Conservation (phyloP, 1,140 invertebrate genomes). For the Drosophila subobscura region DNA sequence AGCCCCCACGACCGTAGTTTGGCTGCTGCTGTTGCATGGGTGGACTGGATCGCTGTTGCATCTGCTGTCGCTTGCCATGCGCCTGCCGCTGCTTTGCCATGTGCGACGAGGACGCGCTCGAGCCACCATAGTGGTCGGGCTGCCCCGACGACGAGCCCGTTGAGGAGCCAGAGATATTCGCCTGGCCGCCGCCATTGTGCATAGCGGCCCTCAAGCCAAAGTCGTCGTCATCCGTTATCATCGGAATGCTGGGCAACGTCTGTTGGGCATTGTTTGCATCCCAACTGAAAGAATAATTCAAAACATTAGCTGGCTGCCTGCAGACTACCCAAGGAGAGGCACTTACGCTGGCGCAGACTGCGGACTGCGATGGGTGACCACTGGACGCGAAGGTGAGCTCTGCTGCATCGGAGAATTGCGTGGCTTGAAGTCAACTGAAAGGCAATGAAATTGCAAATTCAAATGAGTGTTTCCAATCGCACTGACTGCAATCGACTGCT, state of each 20-base stretch:
- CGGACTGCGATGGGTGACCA: conserved; percentile 72
- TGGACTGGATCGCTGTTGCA: conserved; percentile 53
- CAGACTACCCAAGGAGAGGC: neutral
- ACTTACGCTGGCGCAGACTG: conserved; percentile 82
- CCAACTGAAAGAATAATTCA: conserved; percentile 84
- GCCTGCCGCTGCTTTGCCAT: conserved; percentile 63
- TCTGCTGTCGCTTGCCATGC: conserved; percentile 65
- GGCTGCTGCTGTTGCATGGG: conserved; percentile 67
- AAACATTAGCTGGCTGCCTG: neutral
- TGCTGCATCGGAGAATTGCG: conserved; percentile 82
- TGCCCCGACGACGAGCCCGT: conserved; percentile 62
- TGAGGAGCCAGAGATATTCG: conserved; percentile 70
- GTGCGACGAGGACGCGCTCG: conserved; percentile 36
- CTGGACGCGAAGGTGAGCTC: conserved; percentile 77
- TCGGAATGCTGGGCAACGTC: conserved; percentile 89
- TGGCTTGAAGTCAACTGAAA: conserved; percentile 80
- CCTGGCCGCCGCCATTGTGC: conserved; percentile 57
- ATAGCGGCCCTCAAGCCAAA: conserved; percentile 69
- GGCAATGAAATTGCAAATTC: too few relatives aligned
- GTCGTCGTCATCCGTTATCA: conserved; percentile 89
- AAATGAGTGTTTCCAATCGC: too few relatives aligned
- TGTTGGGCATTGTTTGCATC: conserved; percentile 85
- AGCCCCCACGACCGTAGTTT: conserved; percentile 49
- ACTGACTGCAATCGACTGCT: too few relatives aligned
- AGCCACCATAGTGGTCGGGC: conserved; percentile 46